Percentiles rank a stretch among this genome's conserved stretches.
phyloP scores from a whole-genome alignment of 2,888 invertebrate species.

The Drepanosiphum platanoidis region DNA sequence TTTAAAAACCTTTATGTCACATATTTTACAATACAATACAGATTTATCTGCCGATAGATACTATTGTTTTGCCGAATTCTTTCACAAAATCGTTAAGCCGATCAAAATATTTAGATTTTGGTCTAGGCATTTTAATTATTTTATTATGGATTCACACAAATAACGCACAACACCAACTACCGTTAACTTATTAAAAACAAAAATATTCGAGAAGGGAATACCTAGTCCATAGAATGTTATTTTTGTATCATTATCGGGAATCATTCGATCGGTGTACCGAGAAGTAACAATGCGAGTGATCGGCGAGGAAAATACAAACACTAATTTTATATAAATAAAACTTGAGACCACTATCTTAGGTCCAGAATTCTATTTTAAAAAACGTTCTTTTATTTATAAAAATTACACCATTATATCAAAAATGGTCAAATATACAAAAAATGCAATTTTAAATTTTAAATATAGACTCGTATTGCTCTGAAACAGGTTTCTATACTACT shows the following conservation, averaged over 20 bases:
- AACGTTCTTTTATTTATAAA: background rate
- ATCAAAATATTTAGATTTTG: conserved; percentile 22
- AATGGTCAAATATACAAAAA: background rate
- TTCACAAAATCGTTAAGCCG: conserved; percentile 31
- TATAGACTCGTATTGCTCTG: too few relatives aligned
- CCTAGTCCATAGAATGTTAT: background rate
- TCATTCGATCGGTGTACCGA: background rate
- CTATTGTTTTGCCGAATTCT: conserved; percentile 3
- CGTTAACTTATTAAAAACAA: background rate
- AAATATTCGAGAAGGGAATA: background rate
- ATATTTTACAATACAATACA: background rate
- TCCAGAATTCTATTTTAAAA: background rate
- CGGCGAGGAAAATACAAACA: background rate
- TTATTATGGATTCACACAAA: background rate
- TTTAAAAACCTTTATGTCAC: too few relatives aligned
- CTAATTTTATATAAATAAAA: background rate
- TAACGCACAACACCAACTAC: background rate
- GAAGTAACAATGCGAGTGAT: too few relatives aligned
- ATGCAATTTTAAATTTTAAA: too few relatives aligned
- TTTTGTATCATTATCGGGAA: background rate
- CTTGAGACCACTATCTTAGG: background rate
- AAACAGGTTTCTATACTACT: too few relatives aligned
- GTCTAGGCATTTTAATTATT: conserved; percentile 33
- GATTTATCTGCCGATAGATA: too few relatives aligned
- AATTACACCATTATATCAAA: background rate